Evolutionary conservation across 2,113 vertebrate species (phyloP), one percentile per base, ranked within the genome.

Genomic region (Stercorarius parasiticus): DNA sequence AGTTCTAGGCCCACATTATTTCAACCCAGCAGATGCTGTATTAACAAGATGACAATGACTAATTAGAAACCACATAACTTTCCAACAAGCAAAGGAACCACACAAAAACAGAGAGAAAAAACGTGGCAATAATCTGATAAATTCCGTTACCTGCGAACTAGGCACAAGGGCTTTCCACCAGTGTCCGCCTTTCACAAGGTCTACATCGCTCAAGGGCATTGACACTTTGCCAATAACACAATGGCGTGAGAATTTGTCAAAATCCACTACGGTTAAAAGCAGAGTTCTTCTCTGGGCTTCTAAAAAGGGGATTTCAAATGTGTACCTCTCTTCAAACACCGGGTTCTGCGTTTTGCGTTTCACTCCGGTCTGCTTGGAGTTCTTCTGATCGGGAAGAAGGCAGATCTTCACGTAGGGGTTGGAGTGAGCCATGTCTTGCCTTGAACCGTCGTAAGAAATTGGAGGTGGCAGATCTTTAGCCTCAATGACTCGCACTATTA

Each of bases 101-200:
- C 61, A 81, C 29, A 36, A 67, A 40, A 43, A 56, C 34, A 89
- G 58, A 0, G 1, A 87, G 70, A 89, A 70, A 76, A 95, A 81
- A 6, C 2, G 58, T 53, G 49, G 49, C 80, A 90, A 95, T 47
- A 90, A 78, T 90, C 42, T 18, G 53, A 86, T 87, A 91, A 93
- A 96, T 90, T 45, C n/a, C 36, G 77, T 98, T 98, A 99, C 99
- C 99, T 99, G 99, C 40, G 99, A 98, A 67, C 99, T 99, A 95
- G 99, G 99, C 64, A 99, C 97, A 92, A 99, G 98, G 8, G 99
- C 98, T 97, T 99, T 99, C 99, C 99, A 99, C 99, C 99, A 99
- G 96, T 99, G 99, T 26, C 99, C 99, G 3, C 99, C 99, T 92
- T 98, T 99, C 82, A 99, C 99, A 96, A 99, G 98, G 97, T 99